Percentiles rank a stretch among this genome's conserved stretches.
These are phyloP conservation scores for Argynnis bischoffii DNA, from an alignment of 2,888 invertebrate species.

Conservation along the genomic window DNA sequence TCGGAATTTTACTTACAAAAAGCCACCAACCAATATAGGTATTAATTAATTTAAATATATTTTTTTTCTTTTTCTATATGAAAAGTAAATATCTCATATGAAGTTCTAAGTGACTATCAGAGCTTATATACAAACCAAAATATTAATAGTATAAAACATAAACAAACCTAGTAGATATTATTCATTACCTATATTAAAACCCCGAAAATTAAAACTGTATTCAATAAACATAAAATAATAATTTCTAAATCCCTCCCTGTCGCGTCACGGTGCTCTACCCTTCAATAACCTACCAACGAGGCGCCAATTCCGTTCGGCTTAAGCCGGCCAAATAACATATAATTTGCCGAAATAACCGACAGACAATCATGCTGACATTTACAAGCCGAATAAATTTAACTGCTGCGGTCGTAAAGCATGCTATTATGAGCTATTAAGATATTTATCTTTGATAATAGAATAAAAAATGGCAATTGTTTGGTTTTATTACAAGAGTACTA, in stretches of 20 bases:
- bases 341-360: constrained; percentile 67
- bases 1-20: too few relatives aligned
- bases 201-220: background rate
- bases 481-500: too few relatives aligned
- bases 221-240: constrained; percentile 24
- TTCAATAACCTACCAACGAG: constrained; percentile 69
- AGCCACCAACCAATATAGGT: too few relatives aligned
- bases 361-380: constrained; percentile 52
- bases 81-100: too few relatives aligned
- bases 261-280: constrained; percentile 45
- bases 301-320: constrained; percentile 72
- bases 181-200: background rate
- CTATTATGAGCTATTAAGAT: background rate
- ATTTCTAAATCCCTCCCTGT: constrained; percentile 52
- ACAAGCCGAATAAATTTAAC: constrained; percentile 26
- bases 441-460: background rate
- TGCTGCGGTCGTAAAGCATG: background rate
- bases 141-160: too few relatives aligned
- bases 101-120: too few relatives aligned
- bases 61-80: too few relatives aligned
- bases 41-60: too few relatives aligned
- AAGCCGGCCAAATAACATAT: constrained; percentile 64
- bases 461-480: too few relatives aligned
- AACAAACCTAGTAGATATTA: background rate
- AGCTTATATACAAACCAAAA: too few relatives aligned